phyloP scores from a whole-genome alignment of 37 sponge, comb jelly and placozoan genomes.

The Cliona cf. orientalis region DNA sequence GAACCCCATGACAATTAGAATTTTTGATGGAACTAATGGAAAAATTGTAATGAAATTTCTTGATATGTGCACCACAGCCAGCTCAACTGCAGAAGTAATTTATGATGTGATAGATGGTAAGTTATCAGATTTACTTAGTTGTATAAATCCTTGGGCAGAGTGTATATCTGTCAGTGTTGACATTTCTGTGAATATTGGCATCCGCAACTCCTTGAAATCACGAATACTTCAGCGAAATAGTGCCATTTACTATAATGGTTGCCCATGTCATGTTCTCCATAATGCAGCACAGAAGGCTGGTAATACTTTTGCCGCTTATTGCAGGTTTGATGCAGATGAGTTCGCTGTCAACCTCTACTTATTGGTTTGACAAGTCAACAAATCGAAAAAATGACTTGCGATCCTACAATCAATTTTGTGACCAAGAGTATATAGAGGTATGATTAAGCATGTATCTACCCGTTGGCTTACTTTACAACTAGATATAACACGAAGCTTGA shows the following conservation, averaged over 20 bases:
- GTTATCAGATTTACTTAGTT: constrained; percentile 13
- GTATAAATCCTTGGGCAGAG: constrained; percentile 15
- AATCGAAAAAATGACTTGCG: constrained; percentile 49
- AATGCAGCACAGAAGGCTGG: constrained; percentile 39
- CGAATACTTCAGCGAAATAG: constrained; percentile 45
- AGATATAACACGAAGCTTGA: constrained; percentile 15
- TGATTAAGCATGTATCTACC: constrained; percentile 56
- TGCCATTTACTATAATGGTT: constrained; percentile 58
- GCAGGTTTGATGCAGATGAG: constrained; percentile 57
- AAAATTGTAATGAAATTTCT: constrained; percentile 42
- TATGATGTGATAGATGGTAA: constrained; percentile 33
- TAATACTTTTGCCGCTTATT: neutral
- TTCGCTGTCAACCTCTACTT: constrained; percentile 45
- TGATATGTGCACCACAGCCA: constrained; percentile 47
- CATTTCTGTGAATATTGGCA: constrained; percentile 59
- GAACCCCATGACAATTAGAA: constrained; percentile 51
- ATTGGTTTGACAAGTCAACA: constrained; percentile 64
- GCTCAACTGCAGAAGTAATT: constrained; percentile 50
- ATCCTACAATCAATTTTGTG: constrained; percentile 51
- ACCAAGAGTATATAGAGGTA: constrained; percentile 45
- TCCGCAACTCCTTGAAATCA: constrained; percentile 50
- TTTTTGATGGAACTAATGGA: constrained; percentile 25
- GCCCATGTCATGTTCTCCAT: constrained; percentile 61
- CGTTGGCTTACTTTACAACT: constrained; percentile 52
- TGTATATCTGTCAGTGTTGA: constrained; percentile 54